Percentiles rank a stretch among this genome's conserved stretches.
Evolutionary conservation across 37 sponge, comb jelly and placozoan genomes (phyloP).

Genomic region (Ephydatia muelleri): DNA sequence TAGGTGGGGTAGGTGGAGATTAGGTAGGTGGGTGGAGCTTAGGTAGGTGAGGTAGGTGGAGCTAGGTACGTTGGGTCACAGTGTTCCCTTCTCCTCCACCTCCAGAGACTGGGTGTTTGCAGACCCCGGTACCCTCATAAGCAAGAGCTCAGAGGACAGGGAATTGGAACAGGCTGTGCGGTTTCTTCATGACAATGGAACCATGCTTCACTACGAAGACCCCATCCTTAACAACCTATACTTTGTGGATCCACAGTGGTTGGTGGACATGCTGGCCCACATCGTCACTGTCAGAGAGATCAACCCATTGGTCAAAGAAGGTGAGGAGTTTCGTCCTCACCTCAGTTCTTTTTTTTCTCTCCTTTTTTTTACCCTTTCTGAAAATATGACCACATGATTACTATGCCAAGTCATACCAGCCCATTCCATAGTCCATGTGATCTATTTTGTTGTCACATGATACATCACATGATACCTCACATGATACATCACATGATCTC

Average conservation of each 20-base stretch:
- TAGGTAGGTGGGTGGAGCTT: no score
- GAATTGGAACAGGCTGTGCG: conserved; percentile 83
- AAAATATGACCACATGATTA: neutral
- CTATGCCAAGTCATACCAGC: neutral
- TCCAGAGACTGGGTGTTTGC: conserved; percentile 64
- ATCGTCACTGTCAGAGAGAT: conserved; percentile 79
- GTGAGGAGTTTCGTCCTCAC: conserved; percentile 17
- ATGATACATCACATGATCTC: neutral
- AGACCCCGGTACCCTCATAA: conserved; percentile 50
- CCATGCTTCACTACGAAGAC: conserved; percentile 85
- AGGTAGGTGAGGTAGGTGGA: no score
- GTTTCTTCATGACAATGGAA: conserved; percentile 89
- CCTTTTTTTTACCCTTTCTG: neutral
- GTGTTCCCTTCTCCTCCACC: neutral
- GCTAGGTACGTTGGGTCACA: neutral
- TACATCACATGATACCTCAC: neutral
- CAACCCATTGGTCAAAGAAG: conserved; percentile 74
- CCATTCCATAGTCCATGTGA: neutral
- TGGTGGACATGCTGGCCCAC: conserved; percentile 83
- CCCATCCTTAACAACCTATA: conserved; percentile 79
- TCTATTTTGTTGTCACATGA: neutral
- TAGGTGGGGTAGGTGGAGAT: no score
- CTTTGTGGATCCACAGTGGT: conserved; percentile 95
- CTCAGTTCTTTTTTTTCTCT: neutral
- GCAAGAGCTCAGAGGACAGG: conserved; percentile 43